Conservation (phyloP, 2,113 vertebrate genomes). For the Fulica atra region DNA sequence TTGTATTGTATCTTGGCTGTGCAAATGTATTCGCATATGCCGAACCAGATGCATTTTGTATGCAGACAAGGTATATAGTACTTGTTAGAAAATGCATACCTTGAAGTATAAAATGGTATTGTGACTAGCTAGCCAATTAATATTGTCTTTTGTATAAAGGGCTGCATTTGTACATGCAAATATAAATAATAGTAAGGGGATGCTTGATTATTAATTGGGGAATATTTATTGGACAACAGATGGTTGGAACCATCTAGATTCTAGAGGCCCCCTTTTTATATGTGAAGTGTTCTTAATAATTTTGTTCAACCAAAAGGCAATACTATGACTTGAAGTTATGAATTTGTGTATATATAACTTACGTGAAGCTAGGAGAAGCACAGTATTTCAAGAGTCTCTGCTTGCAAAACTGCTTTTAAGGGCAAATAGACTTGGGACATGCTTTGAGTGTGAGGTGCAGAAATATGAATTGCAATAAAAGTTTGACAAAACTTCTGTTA, state of each 20-base stretch:
- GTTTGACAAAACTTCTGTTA: background rate
- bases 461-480: background rate
- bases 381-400: background rate
- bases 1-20: background rate
- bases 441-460: background rate
- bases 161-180: background rate
- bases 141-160: background rate
- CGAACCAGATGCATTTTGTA: background rate
- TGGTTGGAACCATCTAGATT: background rate
- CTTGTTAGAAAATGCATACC: background rate
- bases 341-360: background rate
- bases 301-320: background rate
- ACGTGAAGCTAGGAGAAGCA: background rate
- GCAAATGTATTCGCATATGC: background rate
- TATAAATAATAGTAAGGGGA: background rate
- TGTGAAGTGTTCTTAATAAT: background rate
- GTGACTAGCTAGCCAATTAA: background rate
- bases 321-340: background rate
- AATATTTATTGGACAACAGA: background rate
- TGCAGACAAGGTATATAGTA: background rate
- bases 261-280: background rate
- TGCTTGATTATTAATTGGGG: background rate
- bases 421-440: background rate
- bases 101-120: background rate
- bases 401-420: background rate